A percentile compares a stretch with the other conserved stretches of the same genome.
Evolutionary conservation across 1,140 invertebrate genomes (phyloP).

Genomic region (Drosophila sucinea): DNA sequence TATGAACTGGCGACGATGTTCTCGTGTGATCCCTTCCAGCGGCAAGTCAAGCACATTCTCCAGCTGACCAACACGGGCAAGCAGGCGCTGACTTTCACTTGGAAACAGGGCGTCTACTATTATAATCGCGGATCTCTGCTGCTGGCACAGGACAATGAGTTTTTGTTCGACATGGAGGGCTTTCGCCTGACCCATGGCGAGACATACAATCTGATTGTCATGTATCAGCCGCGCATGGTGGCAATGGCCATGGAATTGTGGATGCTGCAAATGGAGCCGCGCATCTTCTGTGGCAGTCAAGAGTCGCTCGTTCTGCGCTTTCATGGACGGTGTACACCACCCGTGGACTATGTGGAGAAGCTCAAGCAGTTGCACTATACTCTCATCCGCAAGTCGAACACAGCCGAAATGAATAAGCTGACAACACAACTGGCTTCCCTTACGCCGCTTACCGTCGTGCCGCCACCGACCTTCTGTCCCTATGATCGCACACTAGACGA

Average conservation of each 20-base stretch:
- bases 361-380: constrained; percentile 36
- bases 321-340: constrained; percentile 55
- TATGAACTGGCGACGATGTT: constrained; percentile 47
- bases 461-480: constrained; percentile 58
- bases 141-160: constrained; percentile 67
- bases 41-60: constrained; percentile 37
- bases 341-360: constrained; percentile 56
- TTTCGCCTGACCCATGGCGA: constrained; percentile 59
- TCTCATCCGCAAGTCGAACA: constrained; percentile 50
- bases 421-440: constrained; percentile 40
- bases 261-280: constrained; percentile 58
- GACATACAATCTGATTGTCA: constrained; percentile 37
- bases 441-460: constrained; percentile 41
- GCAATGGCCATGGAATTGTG: constrained; percentile 58
- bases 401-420: constrained; percentile 29
- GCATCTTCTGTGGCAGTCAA: constrained; percentile 54
- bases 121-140: constrained; percentile 52
- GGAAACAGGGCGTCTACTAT: constrained; percentile 64
- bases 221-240: constrained; percentile 69
- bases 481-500: constrained; percentile 63
- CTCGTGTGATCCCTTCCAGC: constrained; percentile 53
- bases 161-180: constrained; percentile 50
- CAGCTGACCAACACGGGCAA: constrained; percentile 62
- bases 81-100: constrained; percentile 58
- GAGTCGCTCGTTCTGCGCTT: constrained; percentile 57